phyloP scores from a whole-genome alignment of 2,797 vertebrate genomes.

The Pangasius djambal region DNA sequence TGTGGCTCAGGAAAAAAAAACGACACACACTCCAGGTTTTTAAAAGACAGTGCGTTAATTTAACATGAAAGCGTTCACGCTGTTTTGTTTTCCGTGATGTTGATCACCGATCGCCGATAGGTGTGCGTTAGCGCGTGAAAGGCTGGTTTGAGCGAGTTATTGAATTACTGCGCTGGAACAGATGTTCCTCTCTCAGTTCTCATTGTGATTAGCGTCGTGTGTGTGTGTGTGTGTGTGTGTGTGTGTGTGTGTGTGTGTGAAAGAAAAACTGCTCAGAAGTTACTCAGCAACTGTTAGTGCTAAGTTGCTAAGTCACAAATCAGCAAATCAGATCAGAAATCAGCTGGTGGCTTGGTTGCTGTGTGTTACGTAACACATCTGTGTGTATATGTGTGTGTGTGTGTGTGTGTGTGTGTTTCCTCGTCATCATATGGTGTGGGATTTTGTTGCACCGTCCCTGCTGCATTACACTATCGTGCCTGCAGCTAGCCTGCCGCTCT shows the following conservation, averaged over 20 bases:
- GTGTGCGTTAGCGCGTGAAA: constrained; percentile 37
- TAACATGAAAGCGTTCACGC: not conserved
- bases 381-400: constrained; percentile 10
- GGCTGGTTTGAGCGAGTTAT: constrained; percentile 42
- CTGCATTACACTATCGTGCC: constrained; percentile 22
- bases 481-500: constrained; percentile 8
- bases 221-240: constrained; percentile 47
- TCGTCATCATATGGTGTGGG: constrained; percentile 37
- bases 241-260: constrained; percentile 12
- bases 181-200: constrained; percentile 64
- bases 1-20: not conserved
- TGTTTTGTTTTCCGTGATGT: not conserved
- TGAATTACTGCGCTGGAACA: constrained; percentile 57
- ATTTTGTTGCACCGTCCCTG: constrained; percentile 15
- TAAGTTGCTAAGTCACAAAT: not conserved
- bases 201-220: constrained; percentile 43
- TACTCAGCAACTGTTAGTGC: not conserved
- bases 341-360: constrained; percentile 21
- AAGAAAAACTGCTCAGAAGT: constrained; percentile 40
- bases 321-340: too few species aligned
- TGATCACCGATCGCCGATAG: constrained; percentile 16
- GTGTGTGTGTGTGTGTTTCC: constrained; percentile 27
- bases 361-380: not conserved
- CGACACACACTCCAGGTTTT: not conserved
- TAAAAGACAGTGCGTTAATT: not conserved